phyloP scores from a whole-genome alignment of 2,888 invertebrate species.

The Dysmachus trigonus region DNA sequence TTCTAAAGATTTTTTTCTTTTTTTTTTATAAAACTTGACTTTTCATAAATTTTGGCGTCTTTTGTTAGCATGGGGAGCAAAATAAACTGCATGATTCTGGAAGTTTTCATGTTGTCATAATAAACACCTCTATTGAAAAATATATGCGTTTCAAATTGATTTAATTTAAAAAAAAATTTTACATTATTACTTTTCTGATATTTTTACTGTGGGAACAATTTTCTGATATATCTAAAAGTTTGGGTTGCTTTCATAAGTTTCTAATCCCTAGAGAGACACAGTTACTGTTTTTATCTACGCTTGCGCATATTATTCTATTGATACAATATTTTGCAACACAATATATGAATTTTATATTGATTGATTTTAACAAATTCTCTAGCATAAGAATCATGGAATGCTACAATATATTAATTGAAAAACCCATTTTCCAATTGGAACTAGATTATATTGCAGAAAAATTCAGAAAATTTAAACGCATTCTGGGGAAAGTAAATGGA shows the following conservation, averaged over 20 bases:
- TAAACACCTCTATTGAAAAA: neutral
- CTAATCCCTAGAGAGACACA: neutral
- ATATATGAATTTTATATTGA: too few species aligned
- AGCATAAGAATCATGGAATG: too few species aligned
- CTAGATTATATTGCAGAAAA: neutral
- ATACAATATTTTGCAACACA: too few species aligned
- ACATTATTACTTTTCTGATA: neutral
- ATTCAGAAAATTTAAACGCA: neutral
- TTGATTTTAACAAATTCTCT: too few species aligned
- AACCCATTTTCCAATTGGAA: neutral
- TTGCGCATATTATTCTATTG: too few species aligned
- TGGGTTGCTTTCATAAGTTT: neutral
- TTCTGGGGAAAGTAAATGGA: neutral
- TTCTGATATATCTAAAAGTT: neutral
- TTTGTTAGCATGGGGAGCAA: neutral
- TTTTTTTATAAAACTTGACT: neutral
- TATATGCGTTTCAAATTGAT: neutral
- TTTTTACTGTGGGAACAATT: neutral
- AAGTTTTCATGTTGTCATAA: neutral
- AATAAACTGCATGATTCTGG: neutral
- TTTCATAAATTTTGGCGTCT: neutral
- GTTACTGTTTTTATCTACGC: too few species aligned
- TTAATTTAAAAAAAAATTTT: neutral
- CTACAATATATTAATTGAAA: neutral
- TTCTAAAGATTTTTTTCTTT: neutral